Base-by-base conservation (phyloP, 2,888 invertebrate species). In the Epirrhoe alternata region DNA sequence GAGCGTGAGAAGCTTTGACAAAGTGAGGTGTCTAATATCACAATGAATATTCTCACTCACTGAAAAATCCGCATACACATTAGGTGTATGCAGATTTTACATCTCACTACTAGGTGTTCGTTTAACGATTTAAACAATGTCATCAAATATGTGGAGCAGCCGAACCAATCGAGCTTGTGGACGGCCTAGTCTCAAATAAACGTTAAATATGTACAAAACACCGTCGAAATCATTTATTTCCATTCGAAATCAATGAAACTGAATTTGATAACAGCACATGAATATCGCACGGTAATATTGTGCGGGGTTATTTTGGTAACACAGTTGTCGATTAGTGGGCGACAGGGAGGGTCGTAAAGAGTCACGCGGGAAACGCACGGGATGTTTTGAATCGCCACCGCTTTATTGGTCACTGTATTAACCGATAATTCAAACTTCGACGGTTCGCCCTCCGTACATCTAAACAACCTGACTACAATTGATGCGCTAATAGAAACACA, bases 321-420 rank as follows among this genome's bases (percentile, higher is more conserved):
- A 84, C 85, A 85, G 85, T 83, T 84, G 87, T 89, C 91, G 91
- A 90, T 92, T 91, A 91, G 90, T 88, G 87, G 86, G 86, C 86
- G 84, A 87, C 86, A 87, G 88, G 80, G 85, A 78, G 77, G 74
- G 88, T 78, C 84, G 87, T 92, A 91, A 91, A 89, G 87, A 84
- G 82, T 81, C 76, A 78, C 77, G 76, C 80, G 85, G 84, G 84
- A 82, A 81, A 83, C 73, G 86, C 82, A 89, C 91, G 91, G 92
- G 92, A 92, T 92, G 92, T 92, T 92, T 87, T 89, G 91, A 89
- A 91, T 90, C 88, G 90, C 87, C 86, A 85, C 85, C 85, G 83
- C 81, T 90, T 92, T 92, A 90, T 89, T 87, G 81, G 86, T 82
- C 77, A 77, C 85, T 85, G 87, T 90, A 90, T 89, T 90, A 88